phyloP scores from a whole-genome alignment of 2,888 invertebrate species.

The Steinernema hermaphroditum region DNA sequence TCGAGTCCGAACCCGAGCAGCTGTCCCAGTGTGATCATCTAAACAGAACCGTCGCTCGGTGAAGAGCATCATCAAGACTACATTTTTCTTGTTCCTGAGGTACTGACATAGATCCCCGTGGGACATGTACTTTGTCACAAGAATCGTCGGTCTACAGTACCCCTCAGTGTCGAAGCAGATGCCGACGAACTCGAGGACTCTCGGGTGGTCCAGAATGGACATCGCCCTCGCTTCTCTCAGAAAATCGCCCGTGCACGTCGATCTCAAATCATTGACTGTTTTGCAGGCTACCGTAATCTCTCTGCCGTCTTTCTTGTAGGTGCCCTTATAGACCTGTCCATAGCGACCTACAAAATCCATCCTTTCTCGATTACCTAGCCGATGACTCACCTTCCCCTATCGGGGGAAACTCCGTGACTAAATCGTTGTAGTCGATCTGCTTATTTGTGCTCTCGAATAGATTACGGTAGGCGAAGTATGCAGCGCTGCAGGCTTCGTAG shows the following conservation, averaged over 20 bases:
- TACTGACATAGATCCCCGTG: neutral
- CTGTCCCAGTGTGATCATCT: neutral
- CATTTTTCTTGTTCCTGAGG: neutral
- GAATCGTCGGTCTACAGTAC: neutral
- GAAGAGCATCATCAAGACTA: too few relatives aligned
- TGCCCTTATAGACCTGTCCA: conserved; percentile 1
- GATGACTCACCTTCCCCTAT: neutral
- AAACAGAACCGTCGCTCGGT: neutral
- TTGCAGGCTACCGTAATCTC: neutral
- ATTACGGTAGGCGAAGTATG: neutral
- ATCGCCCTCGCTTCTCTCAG: conserved; percentile 1
- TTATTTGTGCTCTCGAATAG: neutral
- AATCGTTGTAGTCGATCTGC: neutral
- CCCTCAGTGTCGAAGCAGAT: neutral
- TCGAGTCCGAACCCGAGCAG: neutral
- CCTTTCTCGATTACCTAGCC: neutral
- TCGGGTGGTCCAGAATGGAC: neutral
- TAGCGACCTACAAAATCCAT: neutral
- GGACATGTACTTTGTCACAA: neutral
- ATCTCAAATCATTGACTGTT: neutral
- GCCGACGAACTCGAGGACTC: conserved; percentile 3
- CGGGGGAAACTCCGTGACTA: neutral
- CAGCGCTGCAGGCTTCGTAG: neutral
- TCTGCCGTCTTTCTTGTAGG: neutral
- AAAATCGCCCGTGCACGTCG: neutral